Conservation (phyloP, 1,140 invertebrate genomes). For the Tetramorium alpestre region DNA sequence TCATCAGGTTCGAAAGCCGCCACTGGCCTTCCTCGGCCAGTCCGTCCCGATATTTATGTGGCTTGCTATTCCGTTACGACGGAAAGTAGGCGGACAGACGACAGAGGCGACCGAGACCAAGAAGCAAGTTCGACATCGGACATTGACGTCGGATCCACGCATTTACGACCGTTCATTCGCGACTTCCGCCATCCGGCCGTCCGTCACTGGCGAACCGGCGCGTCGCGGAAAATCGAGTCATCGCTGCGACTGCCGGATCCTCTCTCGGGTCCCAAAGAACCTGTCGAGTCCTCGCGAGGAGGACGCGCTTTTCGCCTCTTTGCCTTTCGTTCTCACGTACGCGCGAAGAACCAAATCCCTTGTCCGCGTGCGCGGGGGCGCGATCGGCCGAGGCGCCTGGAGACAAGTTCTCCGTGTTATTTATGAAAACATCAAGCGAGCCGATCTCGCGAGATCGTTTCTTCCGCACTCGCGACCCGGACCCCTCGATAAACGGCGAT, state of each 20-base stretch:
- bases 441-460: not conserved
- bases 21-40: not conserved
- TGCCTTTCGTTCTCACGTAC: not conserved
- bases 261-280: not conserved
- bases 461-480: not conserved
- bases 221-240: not conserved
- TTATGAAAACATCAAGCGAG: not conserved
- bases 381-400: not conserved
- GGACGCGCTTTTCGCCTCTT: not conserved
- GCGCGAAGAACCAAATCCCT: not conserved
- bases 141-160: not conserved
- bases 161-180: constrained; percentile 38
- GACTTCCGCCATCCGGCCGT: constrained; percentile 25
- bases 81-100: not conserved
- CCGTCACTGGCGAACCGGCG: not conserved
- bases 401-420: no score
- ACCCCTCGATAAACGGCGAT: not conserved
- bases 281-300: not conserved
- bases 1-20: not conserved
- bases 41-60: not conserved
- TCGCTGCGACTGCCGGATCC: not conserved
- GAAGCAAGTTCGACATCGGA: not conserved
- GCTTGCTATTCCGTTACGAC: constrained; percentile 10
- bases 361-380: no score
- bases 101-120: not conserved